Conservation (phyloP, 1,140 invertebrate genomes). For the Meloidogyne exigua region DNA sequence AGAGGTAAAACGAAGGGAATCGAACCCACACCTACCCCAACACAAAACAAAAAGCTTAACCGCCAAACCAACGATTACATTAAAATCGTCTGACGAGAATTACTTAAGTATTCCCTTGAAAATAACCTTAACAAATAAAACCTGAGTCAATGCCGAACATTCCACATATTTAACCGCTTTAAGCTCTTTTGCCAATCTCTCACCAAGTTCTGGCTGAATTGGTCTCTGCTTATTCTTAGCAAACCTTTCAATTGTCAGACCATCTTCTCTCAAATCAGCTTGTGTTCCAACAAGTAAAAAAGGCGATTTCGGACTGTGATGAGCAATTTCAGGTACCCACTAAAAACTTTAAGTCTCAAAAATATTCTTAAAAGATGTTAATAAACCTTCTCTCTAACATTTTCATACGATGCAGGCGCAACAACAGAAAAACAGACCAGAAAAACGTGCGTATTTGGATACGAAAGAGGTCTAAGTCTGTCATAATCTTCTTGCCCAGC, state of each 20-base stretch:
- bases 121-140: conserved; percentile 64
- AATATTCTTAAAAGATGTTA: neutral
- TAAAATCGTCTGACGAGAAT: neutral
- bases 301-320: conserved; percentile 98
- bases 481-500: conserved; percentile 73
- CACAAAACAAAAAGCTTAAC: too few relatives aligned
- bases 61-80: neutral
- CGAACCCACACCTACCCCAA: too few relatives aligned
- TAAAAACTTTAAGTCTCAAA: conserved; percentile 65
- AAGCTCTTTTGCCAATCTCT: conserved; percentile 94
- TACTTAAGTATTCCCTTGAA: neutral
- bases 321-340: conserved; percentile 99
- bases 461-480: conserved; percentile 88
- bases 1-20: too few relatives aligned
- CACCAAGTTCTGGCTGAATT: conserved; percentile 85
- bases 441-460: conserved; percentile 98
- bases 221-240: conserved; percentile 99
- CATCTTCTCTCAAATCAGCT: conserved; percentile 95
- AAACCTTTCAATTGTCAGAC: conserved; percentile 91
- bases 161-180: conserved; percentile 99
- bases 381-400: conserved; percentile 91
- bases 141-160: conserved; percentile 95
- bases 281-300: conserved; percentile 97
- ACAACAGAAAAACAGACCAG: conserved; percentile 98
- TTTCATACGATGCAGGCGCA: conserved; percentile 97